Evolutionary conservation across 2,888 invertebrate genomes (phyloP), one percentile per base, ranked within the genome.

Genomic region (Orgyia antiqua): DNA sequence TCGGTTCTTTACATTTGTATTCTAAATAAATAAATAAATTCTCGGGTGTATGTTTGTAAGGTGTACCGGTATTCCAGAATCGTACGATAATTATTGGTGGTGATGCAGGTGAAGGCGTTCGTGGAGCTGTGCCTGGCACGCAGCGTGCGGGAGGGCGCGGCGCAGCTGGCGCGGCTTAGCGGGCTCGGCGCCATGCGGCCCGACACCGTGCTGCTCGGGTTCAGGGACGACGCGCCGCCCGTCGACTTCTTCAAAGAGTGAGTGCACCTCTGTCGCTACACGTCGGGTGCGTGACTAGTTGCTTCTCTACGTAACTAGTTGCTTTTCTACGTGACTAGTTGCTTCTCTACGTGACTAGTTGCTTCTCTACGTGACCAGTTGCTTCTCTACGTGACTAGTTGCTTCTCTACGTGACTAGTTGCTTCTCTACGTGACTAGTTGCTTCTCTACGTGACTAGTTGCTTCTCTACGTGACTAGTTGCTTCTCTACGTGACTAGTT

Each of bases 171-270:
- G 27, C 88, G 98, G 15, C 82, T 98, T 37, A 93, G 97, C 0
- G 99, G 99, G 2, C 91, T 99, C 66, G 99, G 99, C 1, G 99
- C 99, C 8, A 99, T 99, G 99, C 99, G 99, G 71, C 98, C 99
- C 0, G 99, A 99, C 68, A 99, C 99, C 0, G 95, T 99, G 36
- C 89, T 99, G 18, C 84, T 99, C 25, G 99, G 99, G 10, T 99
- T 98, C 84, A 91, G 96, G 45, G 98, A 99, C 65, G 88, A 90
- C 12, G 89, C 91, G 13, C 60, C 84, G 0, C 93, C 94, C 0
- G 80, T 83, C 20, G 96, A 98, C 68, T 95, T 95, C 74, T 93
- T 97, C 41, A 88, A 89, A 39, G 89, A 88, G 92, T 92, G 49
- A 76, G 87, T 71, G 6, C 10, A 2, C 7, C 4, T 2, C 9